Conservation (phyloP, 1,140 invertebrate species). For the fruit fly (Drosophila melanogaster) region DNA sequence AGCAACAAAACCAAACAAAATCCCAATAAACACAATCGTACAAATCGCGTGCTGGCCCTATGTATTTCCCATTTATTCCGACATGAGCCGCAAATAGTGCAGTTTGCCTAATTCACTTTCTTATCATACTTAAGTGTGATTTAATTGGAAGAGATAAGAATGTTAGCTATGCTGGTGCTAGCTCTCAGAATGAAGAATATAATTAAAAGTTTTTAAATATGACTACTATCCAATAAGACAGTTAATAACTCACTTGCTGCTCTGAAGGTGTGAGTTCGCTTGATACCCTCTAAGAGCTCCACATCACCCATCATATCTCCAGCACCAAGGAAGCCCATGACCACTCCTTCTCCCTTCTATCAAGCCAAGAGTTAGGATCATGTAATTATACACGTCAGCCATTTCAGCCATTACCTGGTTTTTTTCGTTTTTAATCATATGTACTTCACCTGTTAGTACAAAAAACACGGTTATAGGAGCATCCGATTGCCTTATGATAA, state of each 20-base stretch:
- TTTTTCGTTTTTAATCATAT: conserved; percentile 10
- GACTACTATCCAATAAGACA: not conserved
- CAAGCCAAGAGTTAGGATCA: not conserved
- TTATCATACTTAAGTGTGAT: conserved; percentile 51
- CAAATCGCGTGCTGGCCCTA: conserved; percentile 44
- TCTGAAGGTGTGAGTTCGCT: conserved; percentile 23
- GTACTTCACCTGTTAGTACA: conserved; percentile 49
- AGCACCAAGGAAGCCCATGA: conserved; percentile 37
- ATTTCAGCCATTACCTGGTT: conserved; percentile 8
- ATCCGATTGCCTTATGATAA: conserved; percentile 36
- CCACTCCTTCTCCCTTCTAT: not conserved
- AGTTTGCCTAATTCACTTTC: conserved; percentile 47
- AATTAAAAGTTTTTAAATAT: not conserved
- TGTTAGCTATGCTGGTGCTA: too few species aligned
- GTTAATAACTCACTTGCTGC: conserved; percentile 37
- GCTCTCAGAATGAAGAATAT: not conserved
- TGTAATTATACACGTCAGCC: too few species aligned
- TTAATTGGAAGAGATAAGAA: conserved; percentile 7
- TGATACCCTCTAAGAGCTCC: conserved; percentile 28
- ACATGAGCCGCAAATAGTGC: conserved; percentile 37
- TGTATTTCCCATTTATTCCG: conserved; percentile 45
- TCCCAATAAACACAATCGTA: conserved; percentile 35
- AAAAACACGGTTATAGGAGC: conserved; percentile 34
- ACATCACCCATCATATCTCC: conserved; percentile 57
- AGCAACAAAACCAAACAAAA: conserved; percentile 40